These are phyloP conservation scores for Gymnoscelis rufifasciata DNA, from an alignment of 2,888 invertebrate genomes.

Conservation along the genomic window DNA sequence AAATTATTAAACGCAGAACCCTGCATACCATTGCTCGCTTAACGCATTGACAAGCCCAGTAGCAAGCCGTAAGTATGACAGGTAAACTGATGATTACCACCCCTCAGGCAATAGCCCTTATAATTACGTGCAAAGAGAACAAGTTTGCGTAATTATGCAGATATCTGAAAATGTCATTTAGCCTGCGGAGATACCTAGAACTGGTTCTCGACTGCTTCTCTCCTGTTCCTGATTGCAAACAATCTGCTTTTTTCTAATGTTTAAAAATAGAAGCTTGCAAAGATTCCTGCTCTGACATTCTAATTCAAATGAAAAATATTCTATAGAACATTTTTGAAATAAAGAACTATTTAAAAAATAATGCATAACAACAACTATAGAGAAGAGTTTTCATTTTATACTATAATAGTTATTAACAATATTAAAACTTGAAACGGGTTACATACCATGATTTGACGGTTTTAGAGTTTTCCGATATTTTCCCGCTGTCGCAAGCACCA, in stretches of 20 bases:
- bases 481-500: no score
- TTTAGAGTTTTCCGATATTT: no score
- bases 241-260: conserved; percentile 24
- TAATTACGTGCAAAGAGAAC: conserved; percentile 44
- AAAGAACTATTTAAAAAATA: no score
- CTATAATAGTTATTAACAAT: no score
- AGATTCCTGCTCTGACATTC: no score
- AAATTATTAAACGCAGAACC: conserved; percentile 6
- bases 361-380: no score
- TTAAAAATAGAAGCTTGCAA: conserved; percentile 16
- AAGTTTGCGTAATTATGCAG: conserved; percentile 32
- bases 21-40: not conserved
- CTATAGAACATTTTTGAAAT: no score
- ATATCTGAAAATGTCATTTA: conserved; percentile 42
- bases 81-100: conserved; percentile 44
- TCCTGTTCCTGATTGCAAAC: conserved; percentile 25
- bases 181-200: conserved; percentile 32
- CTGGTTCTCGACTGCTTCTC: conserved; percentile 28
- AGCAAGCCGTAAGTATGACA: conserved; percentile 39
- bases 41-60: conserved; percentile 31
- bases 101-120: conserved; percentile 35
- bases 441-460: no score
- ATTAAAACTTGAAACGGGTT: no score
- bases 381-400: no score
- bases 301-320: no score